These are phyloP conservation scores for Geothlypis trichas DNA, from an alignment of 2,113 vertebrate species.

Conservation along the genomic window DNA sequence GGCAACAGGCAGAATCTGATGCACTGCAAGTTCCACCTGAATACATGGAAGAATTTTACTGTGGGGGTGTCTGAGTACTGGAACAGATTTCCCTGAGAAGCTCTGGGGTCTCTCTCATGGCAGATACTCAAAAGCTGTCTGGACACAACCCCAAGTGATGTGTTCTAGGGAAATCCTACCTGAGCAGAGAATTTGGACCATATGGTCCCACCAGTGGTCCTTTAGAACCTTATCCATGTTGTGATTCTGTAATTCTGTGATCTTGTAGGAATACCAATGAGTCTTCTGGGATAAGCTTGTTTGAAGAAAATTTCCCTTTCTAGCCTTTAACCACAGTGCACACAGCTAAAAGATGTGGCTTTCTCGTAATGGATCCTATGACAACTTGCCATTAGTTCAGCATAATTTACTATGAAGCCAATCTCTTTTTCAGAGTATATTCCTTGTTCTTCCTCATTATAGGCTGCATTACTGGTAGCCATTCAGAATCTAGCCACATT, in stretches of 20 bases:
- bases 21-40: not conserved
- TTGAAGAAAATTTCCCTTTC: not conserved
- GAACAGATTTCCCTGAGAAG: not conserved
- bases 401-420: not conserved
- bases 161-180: not conserved
- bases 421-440: not conserved
- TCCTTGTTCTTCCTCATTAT: not conserved
- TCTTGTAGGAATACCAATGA: not conserved
- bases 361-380: not conserved
- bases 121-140: not conserved
- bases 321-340: not conserved
- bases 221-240: not conserved
- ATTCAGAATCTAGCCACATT: not conserved
- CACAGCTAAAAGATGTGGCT: not conserved
- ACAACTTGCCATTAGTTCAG: not conserved
- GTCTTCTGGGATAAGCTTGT: not conserved
- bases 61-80: not conserved
- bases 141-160: not conserved
- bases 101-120: not conserved
- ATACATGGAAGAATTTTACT: not conserved
- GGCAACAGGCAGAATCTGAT: not conserved
- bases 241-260: not conserved
- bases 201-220: not conserved
- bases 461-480: not conserved
- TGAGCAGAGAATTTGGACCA: not conserved